Evolutionary conservation across 2,113 vertebrate genomes (phyloP).

Genomic region (Corythaixoides concolor): DNA sequence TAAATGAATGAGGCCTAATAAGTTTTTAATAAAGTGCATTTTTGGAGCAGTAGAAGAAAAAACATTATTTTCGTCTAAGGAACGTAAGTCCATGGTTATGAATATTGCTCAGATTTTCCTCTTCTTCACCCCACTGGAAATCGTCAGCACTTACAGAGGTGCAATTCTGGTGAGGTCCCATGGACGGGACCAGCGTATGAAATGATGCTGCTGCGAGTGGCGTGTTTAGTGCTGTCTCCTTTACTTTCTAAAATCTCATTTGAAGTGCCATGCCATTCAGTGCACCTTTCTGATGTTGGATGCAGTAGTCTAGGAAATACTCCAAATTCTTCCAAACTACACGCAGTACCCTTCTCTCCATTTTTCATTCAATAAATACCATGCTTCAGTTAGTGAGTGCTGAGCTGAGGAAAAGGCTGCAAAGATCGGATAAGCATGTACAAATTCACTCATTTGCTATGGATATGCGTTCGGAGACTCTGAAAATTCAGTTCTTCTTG

Average conservation of each 20-base stretch:
- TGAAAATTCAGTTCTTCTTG: neutral
- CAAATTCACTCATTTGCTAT: fast-evolving
- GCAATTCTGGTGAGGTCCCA: neutral
- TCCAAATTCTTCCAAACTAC: constrained; percentile 27
- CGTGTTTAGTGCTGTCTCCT: neutral
- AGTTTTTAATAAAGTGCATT: constrained; percentile 64
- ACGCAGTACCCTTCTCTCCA: neutral
- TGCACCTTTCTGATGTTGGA: neutral
- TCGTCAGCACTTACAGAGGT: neutral
- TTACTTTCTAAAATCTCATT: neutral
- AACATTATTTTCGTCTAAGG: neutral
- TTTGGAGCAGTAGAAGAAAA: neutral
- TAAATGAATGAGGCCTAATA: constrained; percentile 56
- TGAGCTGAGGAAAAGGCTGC: neutral
- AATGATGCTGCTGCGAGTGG: neutral
- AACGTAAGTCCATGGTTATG: neutral
- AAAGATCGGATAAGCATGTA: neutral
- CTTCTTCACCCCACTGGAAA: neutral
- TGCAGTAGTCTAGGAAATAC: constrained; percentile 33
- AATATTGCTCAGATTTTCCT: neutral
- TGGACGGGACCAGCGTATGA: fast-evolving
- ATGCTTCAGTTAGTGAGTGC: neutral
- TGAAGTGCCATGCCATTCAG: neutral
- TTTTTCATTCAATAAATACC: neutral
- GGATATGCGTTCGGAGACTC: neutral